Evolutionary conservation across 2,888 invertebrate genomes (phyloP).

Genomic region (Pheosia tremula): DNA sequence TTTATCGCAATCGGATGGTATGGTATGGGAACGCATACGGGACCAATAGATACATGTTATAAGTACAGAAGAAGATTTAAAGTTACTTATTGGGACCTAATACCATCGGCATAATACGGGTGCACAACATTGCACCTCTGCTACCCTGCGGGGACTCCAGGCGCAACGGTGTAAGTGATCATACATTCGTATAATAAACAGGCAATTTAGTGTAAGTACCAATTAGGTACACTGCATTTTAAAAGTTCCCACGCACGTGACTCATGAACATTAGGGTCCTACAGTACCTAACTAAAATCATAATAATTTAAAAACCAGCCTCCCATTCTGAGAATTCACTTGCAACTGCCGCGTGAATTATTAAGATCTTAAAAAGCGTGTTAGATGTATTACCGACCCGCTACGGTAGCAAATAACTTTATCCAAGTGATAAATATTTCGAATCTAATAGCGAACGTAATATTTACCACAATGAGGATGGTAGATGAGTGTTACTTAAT

Average conservation of each 20-base stretch:
- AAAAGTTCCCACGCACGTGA: constrained; percentile 47
- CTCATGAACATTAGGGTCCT: constrained; percentile 44
- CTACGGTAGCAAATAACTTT: constrained; percentile 51
- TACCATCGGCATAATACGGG: too few species aligned
- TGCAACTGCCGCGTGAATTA: constrained; percentile 45
- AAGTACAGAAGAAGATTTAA: too few species aligned
- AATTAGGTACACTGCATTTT: background rate
- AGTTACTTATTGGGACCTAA: too few species aligned
- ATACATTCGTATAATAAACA: too few species aligned
- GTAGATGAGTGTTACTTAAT: constrained; percentile 58
- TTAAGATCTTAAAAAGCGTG: constrained; percentile 39
- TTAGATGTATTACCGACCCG: constrained; percentile 30
- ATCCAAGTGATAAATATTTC: constrained; percentile 52
- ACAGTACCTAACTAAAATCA: constrained; percentile 46
- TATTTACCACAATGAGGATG: constrained; percentile 64
- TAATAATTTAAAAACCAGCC: constrained; percentile 45
- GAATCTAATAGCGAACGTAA: constrained; percentile 56
- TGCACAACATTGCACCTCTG: too few species aligned
- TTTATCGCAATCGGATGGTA: too few species aligned
- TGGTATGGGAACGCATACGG: too few species aligned
- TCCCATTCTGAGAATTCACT: constrained; percentile 48
- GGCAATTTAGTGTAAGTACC: background rate
- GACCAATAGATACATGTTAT: too few species aligned
- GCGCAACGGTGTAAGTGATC: too few species aligned
- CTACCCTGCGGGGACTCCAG: too few species aligned